A percentile compares a stretch with the other conserved stretches of the same genome.
Conservation (phyloP, 2,888 invertebrate species). For the Ganaspis brasiliensis region DNA sequence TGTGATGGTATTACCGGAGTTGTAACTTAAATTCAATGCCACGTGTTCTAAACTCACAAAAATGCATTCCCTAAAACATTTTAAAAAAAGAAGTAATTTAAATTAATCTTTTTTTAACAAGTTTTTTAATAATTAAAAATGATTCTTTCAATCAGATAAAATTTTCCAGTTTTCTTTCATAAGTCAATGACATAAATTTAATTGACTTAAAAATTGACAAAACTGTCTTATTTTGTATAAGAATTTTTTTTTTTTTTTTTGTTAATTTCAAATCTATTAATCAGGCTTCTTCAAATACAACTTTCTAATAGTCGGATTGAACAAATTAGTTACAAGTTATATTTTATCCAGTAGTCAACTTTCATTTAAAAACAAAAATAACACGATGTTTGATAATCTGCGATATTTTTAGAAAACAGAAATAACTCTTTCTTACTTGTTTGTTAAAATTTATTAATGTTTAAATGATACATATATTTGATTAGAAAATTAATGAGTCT, state of each 20-base stretch:
- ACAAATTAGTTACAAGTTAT: constrained; percentile 4
- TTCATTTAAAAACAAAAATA: constrained; percentile 25
- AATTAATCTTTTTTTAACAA: not conserved
- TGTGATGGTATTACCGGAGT: not conserved
- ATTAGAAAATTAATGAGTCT: not conserved
- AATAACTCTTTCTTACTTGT: constrained; percentile 19
- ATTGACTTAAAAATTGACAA: not conserved
- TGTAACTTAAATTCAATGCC: not conserved
- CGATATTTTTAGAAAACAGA: constrained; percentile 6
- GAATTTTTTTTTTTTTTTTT: not conserved
- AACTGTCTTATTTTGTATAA: not conserved
- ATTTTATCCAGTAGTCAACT: constrained; percentile 26
- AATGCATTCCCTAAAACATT: not conserved
- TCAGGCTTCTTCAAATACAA: not conserved
- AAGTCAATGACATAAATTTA: no score
- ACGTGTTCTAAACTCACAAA: not conserved
- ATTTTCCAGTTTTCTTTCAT: no score
- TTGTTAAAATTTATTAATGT: not conserved
- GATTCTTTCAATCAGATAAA: no score
- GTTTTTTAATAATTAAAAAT: not conserved
- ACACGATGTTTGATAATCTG: not conserved
- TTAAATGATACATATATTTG: constrained; percentile 14
- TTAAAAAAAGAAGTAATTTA: not conserved
- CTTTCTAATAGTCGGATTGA: not conserved
- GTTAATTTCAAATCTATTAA: not conserved